Base-by-base conservation (phyloP, 2,113 vertebrate genomes). In the Caranx ignobilis region DNA sequence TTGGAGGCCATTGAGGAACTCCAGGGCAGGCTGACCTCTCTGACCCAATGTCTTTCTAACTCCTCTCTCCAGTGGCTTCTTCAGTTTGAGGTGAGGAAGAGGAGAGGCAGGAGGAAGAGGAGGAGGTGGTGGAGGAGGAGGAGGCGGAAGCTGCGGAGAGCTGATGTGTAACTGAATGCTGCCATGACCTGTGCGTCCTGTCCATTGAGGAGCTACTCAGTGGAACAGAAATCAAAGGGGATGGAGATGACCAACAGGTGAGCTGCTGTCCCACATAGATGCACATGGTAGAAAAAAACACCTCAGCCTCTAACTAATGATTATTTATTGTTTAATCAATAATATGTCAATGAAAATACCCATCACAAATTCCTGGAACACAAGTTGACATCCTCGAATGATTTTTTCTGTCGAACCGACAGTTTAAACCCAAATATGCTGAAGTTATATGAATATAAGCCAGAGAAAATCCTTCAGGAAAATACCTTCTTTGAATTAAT, bases 1-100 rank as follows among this genome's bases (percentile, higher is more conserved):
- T 62, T 39, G 62, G 82, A 86, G 82, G 87, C 83, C 83, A 77
- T 63, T 19, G 69, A 81, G 81, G 60, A 70, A 82, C 82, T 69
- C 67, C 63, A 69, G 69, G 84, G 84, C 79, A 81, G 77, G 41
- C 77, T 45, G 68, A 55, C 76, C 89, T 83, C 75, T 88, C 91
- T 92, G 83, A 94, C 90, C 70, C 21, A 37, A 52, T 80, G 73
- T 81, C 88, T 93, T 91, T 94, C 87, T 91, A 73, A 80, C 68
- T 76, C 35, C 52, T 83, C 79, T 79, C 88, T 85, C 72, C 71
- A 93, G 89, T 81, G 88, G 26, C 56, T 73, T 79, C 86, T 80
- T 88, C 82, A 83, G 69, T 75, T 87, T 89, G 88, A 91, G 86
- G 68, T n/a, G 83, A 89, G 64, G 82, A 84, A 78, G 75, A 89